phyloP scores from a whole-genome alignment of 2,113 vertebrate species.

The Okapia johnstoni region DNA sequence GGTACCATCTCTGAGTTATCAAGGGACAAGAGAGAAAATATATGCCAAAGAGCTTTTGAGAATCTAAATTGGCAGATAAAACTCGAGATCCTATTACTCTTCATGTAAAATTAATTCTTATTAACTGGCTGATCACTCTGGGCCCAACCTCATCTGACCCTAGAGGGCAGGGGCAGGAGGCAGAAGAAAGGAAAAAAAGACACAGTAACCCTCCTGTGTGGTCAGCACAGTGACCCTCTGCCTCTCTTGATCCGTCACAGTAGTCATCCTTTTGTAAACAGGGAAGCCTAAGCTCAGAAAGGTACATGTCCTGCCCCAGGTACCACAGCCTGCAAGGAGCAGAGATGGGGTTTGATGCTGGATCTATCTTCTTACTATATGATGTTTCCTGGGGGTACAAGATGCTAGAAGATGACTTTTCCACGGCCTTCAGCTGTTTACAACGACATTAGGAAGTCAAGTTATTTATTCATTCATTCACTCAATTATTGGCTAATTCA shows the following conservation, averaged over 20 bases:
- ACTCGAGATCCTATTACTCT: not conserved
- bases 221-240: too few species aligned
- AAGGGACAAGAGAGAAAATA: not conserved
- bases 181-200: not conserved
- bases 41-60: not conserved
- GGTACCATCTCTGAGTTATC: accelerated
- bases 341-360: not conserved
- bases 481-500: not conserved
- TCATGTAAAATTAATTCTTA: not conserved
- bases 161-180: not conserved
- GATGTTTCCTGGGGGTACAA: not conserved
- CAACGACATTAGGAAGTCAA: accelerated
- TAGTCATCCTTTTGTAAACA: not conserved
- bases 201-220: accelerated
- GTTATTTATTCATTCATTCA: not conserved
- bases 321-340: not conserved
- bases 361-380: accelerated
- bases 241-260: not conserved
- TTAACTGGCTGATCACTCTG: not conserved
- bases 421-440: not conserved
- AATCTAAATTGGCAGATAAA: not conserved
- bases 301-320: accelerated
- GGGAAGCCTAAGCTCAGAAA: not conserved
- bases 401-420: not conserved
- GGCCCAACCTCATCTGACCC: not conserved